These are phyloP conservation scores for Macroramphosus scolopax DNA, from an alignment of 2,797 vertebrate genomes.

Conservation along the genomic window DNA sequence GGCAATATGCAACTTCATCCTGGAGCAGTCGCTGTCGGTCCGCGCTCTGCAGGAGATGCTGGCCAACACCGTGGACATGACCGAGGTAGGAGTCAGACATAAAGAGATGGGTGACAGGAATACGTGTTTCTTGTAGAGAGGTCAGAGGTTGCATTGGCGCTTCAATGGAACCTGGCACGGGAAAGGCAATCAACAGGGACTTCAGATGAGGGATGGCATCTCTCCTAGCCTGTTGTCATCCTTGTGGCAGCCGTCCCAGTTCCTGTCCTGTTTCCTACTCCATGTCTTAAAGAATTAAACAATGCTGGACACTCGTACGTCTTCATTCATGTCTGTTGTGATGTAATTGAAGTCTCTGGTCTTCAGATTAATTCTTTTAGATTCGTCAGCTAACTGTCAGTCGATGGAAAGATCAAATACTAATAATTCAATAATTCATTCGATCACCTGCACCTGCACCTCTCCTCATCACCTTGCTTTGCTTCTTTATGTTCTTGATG, in stretches of 20 bases:
- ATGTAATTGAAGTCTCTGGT: no score
- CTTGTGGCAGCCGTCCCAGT: slow-evolving; percentile 54
- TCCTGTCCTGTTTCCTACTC: slow-evolving; percentile 43
- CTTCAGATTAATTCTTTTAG: no score
- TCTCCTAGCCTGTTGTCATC: no score
- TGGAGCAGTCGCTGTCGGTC: slow-evolving; percentile 92
- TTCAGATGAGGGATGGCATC: no score
- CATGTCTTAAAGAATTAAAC: no score
- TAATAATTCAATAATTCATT: no score
- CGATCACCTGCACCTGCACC: no score
- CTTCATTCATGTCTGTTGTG: slow-evolving; percentile 4
- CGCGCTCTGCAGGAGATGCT: slow-evolving; percentile 95
- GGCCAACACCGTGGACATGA: slow-evolving; percentile 88
- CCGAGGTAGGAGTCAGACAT: slow-evolving; percentile 76
- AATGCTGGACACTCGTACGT: slow-evolving; percentile 29
- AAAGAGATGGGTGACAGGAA: no score
- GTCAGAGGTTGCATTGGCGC: not conserved
- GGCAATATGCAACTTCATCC: slow-evolving; percentile 85
- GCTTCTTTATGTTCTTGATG: slow-evolving; percentile 28
- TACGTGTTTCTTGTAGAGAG: not conserved
- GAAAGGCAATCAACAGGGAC: no score
- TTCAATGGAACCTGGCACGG: not conserved
- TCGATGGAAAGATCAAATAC: no score
- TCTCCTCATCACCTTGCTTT: slow-evolving; percentile 2
- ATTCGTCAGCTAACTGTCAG: not conserved